Conservation (phyloP, 1,140 invertebrate species). For the Tachypleus tridentatus region DNA sequence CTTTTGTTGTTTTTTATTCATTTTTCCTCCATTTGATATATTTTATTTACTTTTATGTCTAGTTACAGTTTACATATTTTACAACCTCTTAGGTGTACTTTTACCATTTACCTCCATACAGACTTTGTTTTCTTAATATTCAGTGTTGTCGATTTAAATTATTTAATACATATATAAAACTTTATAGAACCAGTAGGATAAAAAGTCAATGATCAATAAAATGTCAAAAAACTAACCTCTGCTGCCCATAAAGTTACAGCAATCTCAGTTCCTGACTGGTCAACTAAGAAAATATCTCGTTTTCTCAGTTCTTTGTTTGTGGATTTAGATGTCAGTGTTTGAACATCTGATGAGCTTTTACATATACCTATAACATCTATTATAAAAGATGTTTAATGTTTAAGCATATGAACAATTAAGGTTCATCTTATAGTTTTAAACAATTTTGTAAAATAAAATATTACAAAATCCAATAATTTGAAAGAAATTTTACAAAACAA, state of each 20-base stretch:
- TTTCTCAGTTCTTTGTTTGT: constrained; percentile 77
- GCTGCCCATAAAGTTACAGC: constrained; percentile 43
- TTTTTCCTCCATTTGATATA: too few relatives aligned
- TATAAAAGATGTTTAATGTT: constrained; percentile 21
- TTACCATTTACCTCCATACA: neutral
- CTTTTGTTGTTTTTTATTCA: too few relatives aligned
- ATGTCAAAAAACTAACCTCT: constrained; percentile 27
- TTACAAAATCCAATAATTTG: too few relatives aligned
- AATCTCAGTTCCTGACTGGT: constrained; percentile 66
- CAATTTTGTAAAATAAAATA: too few relatives aligned
- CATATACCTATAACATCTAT: constrained; percentile 85
- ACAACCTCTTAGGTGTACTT: too few relatives aligned
- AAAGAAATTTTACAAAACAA: too few relatives aligned
- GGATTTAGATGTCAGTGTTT: constrained; percentile 53
- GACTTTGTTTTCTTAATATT: neutral
- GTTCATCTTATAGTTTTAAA: too few relatives aligned
- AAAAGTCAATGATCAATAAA: neutral
- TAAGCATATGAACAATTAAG: too few relatives aligned
- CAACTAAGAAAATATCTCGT: constrained; percentile 74
- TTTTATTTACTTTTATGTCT: too few relatives aligned
- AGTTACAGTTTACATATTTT: too few relatives aligned
- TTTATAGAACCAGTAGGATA: too few relatives aligned
- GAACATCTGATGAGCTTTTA: constrained; percentile 56
- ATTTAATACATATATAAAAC: too few relatives aligned
- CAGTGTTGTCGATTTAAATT: neutral